phyloP scores from a whole-genome alignment of 2,113 vertebrate genomes.

The Gallinago media region DNA sequence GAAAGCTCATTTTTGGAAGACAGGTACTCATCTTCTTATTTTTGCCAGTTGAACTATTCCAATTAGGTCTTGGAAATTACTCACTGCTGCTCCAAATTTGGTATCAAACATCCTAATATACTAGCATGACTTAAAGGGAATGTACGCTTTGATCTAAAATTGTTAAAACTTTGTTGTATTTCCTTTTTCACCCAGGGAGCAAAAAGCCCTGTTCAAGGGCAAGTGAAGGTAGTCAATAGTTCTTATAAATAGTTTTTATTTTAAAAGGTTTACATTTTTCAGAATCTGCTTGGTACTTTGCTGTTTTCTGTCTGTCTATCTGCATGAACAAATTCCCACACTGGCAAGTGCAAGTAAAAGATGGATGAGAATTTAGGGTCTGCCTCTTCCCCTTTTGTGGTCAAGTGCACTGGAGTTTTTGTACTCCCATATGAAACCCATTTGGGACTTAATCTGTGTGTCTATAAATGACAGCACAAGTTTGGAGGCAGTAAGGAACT shows the following conservation, averaged over 20 bases:
- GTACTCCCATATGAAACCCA: neutral
- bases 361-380: neutral
- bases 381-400: neutral
- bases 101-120: neutral
- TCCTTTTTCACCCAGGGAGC: neutral
- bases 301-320: neutral
- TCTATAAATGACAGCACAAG: neutral
- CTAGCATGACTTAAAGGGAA: neutral
- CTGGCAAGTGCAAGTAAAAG: rapidly evolving
- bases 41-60: neutral
- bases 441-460: neutral
- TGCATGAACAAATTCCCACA: neutral
- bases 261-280: neutral
- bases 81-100: neutral
- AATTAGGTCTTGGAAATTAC: neutral
- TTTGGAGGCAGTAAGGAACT: neutral
- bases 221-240: neutral
- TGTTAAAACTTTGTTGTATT: neutral
- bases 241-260: neutral
- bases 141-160: neutral
- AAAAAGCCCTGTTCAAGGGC: neutral
- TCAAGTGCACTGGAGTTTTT: neutral
- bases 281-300: neutral
- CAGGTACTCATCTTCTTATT: neutral
- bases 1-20: neutral